phyloP scores from a whole-genome alignment of 2,888 invertebrate species.

The Drosophila picticornis region DNA sequence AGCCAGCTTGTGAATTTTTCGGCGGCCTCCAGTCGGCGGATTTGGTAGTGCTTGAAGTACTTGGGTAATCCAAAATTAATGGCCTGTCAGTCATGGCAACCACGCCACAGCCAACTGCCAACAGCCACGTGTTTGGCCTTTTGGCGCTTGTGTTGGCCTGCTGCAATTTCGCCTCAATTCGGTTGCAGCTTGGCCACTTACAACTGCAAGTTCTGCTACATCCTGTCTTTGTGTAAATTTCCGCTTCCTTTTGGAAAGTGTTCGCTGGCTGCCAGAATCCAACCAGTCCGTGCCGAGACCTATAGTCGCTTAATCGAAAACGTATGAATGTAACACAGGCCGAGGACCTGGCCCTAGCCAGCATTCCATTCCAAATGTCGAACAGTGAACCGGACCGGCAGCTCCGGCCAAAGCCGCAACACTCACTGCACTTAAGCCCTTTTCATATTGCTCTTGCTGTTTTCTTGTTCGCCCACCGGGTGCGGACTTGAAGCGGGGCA shows the following conservation, averaged over 20 bases:
- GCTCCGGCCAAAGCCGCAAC: conserved; percentile 51
- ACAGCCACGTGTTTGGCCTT: conserved; percentile 55
- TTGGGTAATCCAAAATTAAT: conserved; percentile 79
- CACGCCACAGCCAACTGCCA: conserved; percentile 24
- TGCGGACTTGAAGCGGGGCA: conserved; percentile 4
- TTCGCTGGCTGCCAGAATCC: conserved; percentile 48
- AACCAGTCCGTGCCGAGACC: conserved; percentile 38
- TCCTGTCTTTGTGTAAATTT: conserved; percentile 79
- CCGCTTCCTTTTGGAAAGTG: conserved; percentile 65
- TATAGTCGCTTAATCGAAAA: conserved; percentile 72
- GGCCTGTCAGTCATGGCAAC: conserved; percentile 74
- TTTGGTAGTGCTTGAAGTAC: conserved; percentile 52
- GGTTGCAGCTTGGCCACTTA: conserved; percentile 56
- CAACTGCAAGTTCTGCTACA: conserved; percentile 71
- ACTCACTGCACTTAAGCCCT: conserved; percentile 65
- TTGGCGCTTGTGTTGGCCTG: conserved; percentile 44
- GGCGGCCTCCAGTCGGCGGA: conserved; percentile 35
- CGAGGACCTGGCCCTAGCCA: conserved; percentile 25
- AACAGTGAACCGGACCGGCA: not conserved
- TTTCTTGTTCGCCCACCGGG: conserved; percentile 23
- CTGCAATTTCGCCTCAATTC: conserved; percentile 71
- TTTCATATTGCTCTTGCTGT: conserved; percentile 62
- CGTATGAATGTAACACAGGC: conserved; percentile 70
- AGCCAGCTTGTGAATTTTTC: conserved; percentile 56
- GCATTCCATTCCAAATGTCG: conserved; percentile 6